Percentiles rank a stretch among this genome's conserved stretches.
These are phyloP conservation scores for Belgica antarctica DNA, from an alignment of 2,888 invertebrate genomes.

Conservation along the genomic window DNA sequence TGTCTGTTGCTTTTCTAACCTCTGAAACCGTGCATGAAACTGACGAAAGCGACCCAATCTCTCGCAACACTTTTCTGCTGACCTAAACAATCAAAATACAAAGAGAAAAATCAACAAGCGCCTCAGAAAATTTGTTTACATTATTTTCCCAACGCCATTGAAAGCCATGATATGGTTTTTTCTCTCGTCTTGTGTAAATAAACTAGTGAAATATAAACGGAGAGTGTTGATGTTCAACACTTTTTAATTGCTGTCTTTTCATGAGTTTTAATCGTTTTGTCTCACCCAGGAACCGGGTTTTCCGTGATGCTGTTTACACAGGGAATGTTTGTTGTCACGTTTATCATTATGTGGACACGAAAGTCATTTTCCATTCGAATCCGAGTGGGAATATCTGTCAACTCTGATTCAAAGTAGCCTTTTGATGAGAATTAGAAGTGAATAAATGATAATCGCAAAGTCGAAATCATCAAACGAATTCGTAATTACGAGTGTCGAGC, in stretches of 20 bases:
- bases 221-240: constrained; percentile 43
- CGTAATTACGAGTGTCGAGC: background rate
- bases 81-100: constrained; percentile 40
- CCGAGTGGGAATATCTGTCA: background rate
- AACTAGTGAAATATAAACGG: constrained; percentile 22
- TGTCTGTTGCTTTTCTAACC: too few relatives aligned
- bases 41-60: constrained; percentile 22
- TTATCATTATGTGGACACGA: constrained; percentile 9
- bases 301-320: background rate
- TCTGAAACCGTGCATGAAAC: background rate
- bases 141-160: constrained; percentile 16
- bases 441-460: constrained; percentile 18
- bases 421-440: background rate
- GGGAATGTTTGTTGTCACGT: constrained; percentile 22
- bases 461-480: constrained; percentile 24
- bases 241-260: constrained; percentile 43
- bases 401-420: background rate
- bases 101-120: constrained; percentile 43
- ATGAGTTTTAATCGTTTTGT: constrained; percentile 41
- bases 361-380: constrained; percentile 6
- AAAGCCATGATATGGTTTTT: constrained; percentile 31
- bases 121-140: constrained; percentile 35
- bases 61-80: constrained; percentile 36
- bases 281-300: too few relatives aligned
- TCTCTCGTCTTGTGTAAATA: constrained; percentile 37